Conservation (phyloP, 2,888 invertebrate species). For the Eugnorisma glareosa region DNA sequence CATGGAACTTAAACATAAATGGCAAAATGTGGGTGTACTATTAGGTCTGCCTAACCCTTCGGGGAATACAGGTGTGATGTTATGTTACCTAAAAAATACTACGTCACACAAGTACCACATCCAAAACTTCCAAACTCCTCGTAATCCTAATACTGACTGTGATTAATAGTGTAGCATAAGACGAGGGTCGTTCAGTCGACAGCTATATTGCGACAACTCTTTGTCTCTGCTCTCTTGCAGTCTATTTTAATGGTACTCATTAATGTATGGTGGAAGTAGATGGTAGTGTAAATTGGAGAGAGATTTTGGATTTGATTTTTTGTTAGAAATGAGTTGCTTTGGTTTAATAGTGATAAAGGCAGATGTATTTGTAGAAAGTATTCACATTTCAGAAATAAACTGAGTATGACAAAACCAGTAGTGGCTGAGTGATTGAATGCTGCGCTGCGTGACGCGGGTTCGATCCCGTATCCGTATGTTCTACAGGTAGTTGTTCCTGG, state of each 20-base stretch:
- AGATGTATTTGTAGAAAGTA: neutral
- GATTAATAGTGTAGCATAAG: conserved; percentile 80
- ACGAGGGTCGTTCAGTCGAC: conserved; percentile 78
- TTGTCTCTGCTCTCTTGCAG: conserved; percentile 54
- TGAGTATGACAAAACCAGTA: too few species aligned
- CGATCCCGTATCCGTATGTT: neutral
- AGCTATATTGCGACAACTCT: conserved; percentile 77
- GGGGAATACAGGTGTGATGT: too few species aligned
- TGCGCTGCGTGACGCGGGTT: neutral
- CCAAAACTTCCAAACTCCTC: conserved; percentile 32
- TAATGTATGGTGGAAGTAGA: conserved; percentile 25
- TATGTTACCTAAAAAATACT: neutral
- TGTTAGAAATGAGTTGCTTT: neutral
- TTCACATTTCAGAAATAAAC: neutral
- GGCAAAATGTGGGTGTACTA: too few species aligned
- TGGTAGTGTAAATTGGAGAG: neutral
- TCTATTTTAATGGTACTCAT: conserved; percentile 57
- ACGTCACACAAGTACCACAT: conserved; percentile 48
- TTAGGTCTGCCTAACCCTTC: too few species aligned
- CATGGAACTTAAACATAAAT: too few species aligned
- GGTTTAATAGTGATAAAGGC: neutral
- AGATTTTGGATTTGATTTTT: conserved; percentile 12
- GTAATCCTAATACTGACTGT: conserved; percentile 73
- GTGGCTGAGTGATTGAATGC: neutral
- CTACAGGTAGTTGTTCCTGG: neutral